A percentile compares a stretch with the other conserved stretches of the same genome.
These are phyloP conservation scores for Pegoplata infirma DNA, from an alignment of 2,888 invertebrate genomes.

Conservation along the genomic window DNA sequence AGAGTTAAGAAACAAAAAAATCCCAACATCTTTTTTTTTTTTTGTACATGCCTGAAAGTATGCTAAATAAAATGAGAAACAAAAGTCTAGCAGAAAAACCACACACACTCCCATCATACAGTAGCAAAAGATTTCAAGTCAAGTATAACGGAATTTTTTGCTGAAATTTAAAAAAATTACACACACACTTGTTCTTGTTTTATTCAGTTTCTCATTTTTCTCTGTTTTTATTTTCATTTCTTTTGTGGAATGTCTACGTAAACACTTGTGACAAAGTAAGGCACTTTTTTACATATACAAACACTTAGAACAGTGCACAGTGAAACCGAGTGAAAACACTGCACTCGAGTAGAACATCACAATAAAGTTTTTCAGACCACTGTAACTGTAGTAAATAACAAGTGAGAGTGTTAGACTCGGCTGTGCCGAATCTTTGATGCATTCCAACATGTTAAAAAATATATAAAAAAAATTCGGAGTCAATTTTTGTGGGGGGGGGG, in stretches of 20 bases:
- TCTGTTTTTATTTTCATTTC: neutral
- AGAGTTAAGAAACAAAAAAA: conserved; percentile 8
- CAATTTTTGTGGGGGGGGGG: too few species aligned
- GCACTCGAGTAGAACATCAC: too few species aligned
- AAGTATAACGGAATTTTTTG: conserved; percentile 19
- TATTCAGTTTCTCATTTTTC: neutral
- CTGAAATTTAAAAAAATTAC: neutral
- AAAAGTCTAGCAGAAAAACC: neutral
- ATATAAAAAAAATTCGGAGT: too few species aligned
- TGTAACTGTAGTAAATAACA: too few species aligned
- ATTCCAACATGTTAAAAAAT: too few species aligned
- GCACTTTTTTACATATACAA: conserved; percentile 21
- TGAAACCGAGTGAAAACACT: too few species aligned
- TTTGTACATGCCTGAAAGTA: conserved; percentile 49
- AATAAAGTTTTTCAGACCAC: too few species aligned
- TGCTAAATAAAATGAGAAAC: conserved; percentile 17
- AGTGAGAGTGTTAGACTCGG: too few species aligned
- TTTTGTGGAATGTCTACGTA: conserved; percentile 38
- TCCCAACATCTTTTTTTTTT: conserved; percentile 29
- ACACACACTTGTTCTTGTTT: neutral
- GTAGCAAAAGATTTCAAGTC: conserved; percentile 16
- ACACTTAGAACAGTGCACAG: conserved; percentile 29
- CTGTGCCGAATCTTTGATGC: too few species aligned
- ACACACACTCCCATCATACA: too few species aligned
- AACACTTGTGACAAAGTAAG: conserved; percentile 46